A percentile compares a stretch with the other conserved stretches of the same genome.
phyloP scores from a whole-genome alignment of 2,888 invertebrate genomes.

The Drosophila lutescens region DNA sequence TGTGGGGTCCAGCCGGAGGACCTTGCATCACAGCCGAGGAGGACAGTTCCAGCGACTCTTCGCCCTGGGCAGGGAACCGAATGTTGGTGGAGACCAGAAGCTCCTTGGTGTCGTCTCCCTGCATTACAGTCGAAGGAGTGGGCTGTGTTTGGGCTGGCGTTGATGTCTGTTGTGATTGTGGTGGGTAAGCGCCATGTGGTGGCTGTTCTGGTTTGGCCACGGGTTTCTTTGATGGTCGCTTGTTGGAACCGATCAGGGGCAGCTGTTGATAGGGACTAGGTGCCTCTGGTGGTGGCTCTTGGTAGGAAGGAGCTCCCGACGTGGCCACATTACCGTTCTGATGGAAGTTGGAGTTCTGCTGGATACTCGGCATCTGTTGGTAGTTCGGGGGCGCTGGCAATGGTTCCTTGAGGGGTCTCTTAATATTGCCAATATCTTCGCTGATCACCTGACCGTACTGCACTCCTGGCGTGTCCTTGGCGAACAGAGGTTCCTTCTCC shows the following conservation, averaged over 20 bases:
- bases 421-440: conserved; percentile 77
- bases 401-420: conserved; percentile 52
- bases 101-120: conserved; percentile 79
- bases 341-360: conserved; percentile 63
- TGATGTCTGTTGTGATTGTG: neutral
- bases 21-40: conserved; percentile 57
- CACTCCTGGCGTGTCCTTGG: conserved; percentile 76
- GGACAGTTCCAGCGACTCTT: conserved; percentile 64
- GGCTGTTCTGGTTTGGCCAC: conserved; percentile 16
- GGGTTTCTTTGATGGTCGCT: conserved; percentile 45
- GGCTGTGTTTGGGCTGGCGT: conserved; percentile 10
- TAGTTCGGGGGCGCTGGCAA: conserved; percentile 23
- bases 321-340: conserved; percentile 54
- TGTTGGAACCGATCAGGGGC: conserved; percentile 68
- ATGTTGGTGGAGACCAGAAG: conserved; percentile 82
- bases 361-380: conserved; percentile 53
- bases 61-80: conserved; percentile 82
- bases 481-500: conserved; percentile 85
- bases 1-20: conserved; percentile 70
- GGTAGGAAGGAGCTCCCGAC: conserved; percentile 19
- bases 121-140: neutral
- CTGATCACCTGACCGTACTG: conserved; percentile 82
- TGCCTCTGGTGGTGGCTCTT: conserved; percentile 71
- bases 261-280: conserved; percentile 80
- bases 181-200: conserved; percentile 3